Percentiles rank a stretch among this genome's conserved stretches.
Conservation (phyloP, 2,888 invertebrate genomes). For the Heteromyza rotundicornis region DNA sequence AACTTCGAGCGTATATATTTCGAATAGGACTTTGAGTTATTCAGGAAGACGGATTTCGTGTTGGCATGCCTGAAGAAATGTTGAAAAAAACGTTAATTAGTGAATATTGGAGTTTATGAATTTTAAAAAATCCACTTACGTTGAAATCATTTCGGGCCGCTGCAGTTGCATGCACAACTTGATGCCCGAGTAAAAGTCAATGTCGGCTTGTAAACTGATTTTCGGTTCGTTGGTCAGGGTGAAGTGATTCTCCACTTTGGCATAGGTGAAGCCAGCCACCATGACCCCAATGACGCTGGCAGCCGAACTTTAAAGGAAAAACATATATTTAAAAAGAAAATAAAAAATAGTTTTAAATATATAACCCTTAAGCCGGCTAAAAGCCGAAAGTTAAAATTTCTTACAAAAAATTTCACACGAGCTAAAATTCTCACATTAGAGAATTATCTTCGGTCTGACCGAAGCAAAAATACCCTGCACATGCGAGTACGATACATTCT, state of each 20-base stretch:
- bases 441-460: no score
- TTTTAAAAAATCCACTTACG: conserved; percentile 61
- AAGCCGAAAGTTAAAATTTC: no score
- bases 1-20: conserved; percentile 59
- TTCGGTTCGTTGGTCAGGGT: conserved; percentile 71
- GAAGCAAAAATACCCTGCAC: no score
- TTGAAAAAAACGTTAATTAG: not conserved
- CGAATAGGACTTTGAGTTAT: conserved; percentile 55
- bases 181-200: conserved; percentile 78
- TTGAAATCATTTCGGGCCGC: conserved; percentile 70
- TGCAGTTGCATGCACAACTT: conserved; percentile 78
- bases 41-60: conserved; percentile 71
- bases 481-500: no score
- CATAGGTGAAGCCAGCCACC: conserved; percentile 70
- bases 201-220: conserved; percentile 74
- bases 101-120: not conserved
- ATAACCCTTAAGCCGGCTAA: no score
- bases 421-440: no score
- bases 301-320: conserved; percentile 69
- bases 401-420: no score
- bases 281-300: conserved; percentile 70
- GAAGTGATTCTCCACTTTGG: conserved; percentile 72
- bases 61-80: conserved; percentile 68
- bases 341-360: not conserved
- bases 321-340: conserved; percentile 15